Percentiles rank a stretch among this genome's conserved stretches.
Conservation (phyloP, 2,888 invertebrate genomes). For the Schrankia costaestrigalis region DNA sequence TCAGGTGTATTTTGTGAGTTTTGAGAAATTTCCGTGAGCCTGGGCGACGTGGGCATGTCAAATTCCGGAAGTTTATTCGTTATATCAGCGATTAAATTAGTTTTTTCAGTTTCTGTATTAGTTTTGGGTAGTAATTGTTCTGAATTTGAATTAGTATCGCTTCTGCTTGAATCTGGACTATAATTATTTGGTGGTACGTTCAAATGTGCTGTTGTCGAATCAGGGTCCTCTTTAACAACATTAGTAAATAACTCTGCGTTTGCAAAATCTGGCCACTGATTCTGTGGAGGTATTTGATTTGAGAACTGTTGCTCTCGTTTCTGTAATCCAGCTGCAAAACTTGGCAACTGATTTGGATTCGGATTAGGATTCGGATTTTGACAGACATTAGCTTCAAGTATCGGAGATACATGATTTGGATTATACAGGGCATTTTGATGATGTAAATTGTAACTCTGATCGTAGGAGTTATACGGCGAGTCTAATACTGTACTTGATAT, state of each 20-base stretch:
- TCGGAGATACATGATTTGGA: conserved; percentile 76
- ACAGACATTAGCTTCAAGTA: conserved; percentile 66
- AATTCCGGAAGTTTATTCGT: conserved; percentile 66
- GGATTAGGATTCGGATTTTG: conserved; percentile 54
- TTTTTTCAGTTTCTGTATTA: conserved; percentile 53
- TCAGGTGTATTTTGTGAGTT: conserved; percentile 65
- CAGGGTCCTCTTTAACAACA: conserved; percentile 87
- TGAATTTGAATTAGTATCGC: conserved; percentile 68
- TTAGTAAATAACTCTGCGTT: conserved; percentile 71
- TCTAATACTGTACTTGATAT: conserved; percentile 92
- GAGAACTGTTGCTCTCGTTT: conserved; percentile 61
- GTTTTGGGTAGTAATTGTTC: conserved; percentile 56
- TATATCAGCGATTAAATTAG: conserved; percentile 50
- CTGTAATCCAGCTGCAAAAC: conserved; percentile 64
- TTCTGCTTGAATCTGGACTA: conserved; percentile 75
- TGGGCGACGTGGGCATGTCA: conserved; percentile 70
- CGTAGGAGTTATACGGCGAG: conserved; percentile 83
- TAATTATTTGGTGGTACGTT: conserved; percentile 72
- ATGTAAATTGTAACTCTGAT: conserved; percentile 84
- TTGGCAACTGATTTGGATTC: conserved; percentile 69
- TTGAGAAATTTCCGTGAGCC: conserved; percentile 68
- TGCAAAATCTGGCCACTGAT: conserved; percentile 73
- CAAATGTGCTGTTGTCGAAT: conserved; percentile 85
- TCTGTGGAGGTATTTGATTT: conserved; percentile 47
- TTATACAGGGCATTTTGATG: conserved; percentile 83